Evolutionary conservation across 2,797 vertebrate genomes (phyloP).

Genomic region (Austrolebias charrua): DNA sequence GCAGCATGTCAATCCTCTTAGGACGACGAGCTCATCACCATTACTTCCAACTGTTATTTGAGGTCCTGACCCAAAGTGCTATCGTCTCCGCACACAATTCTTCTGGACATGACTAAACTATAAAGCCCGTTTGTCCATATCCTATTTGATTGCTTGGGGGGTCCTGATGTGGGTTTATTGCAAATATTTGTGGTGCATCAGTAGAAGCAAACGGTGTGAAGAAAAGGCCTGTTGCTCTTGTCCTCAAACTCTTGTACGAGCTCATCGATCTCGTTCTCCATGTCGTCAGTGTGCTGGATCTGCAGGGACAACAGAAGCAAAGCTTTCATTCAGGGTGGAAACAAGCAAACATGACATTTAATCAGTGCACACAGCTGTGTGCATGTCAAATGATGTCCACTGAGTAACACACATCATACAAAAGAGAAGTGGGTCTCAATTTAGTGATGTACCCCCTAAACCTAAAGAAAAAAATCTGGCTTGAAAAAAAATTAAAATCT

Average conservation of each 20-base stretch:
- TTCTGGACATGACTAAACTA: slow-evolving; percentile 18
- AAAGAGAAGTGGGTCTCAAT: too few relatives aligned
- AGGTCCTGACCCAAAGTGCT: slow-evolving; percentile 44
- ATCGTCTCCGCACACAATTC: background rate
- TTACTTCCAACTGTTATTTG: slow-evolving; percentile 38
- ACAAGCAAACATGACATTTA: too few relatives aligned
- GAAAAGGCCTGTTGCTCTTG: slow-evolving; percentile 94
- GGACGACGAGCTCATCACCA: slow-evolving; percentile 45
- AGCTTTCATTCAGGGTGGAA: too few relatives aligned
- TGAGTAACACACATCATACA: too few relatives aligned
- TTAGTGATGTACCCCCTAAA: too few relatives aligned
- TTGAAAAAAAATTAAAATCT: too few relatives aligned
- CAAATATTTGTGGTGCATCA: slow-evolving; percentile 72
- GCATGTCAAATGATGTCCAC: too few relatives aligned
- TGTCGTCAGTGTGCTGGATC: slow-evolving; percentile 98
- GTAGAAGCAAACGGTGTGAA: slow-evolving; percentile 99
- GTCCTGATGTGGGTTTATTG: slow-evolving; percentile 61
- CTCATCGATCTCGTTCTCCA: slow-evolving; percentile 99
- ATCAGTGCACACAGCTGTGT: too few relatives aligned
- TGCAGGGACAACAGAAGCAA: slow-evolving; percentile 49
- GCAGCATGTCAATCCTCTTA: slow-evolving; percentile 60
- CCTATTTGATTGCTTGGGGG: slow-evolving; percentile 48
- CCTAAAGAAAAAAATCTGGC: too few relatives aligned
- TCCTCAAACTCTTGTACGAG: slow-evolving; percentile 97
- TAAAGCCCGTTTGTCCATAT: slow-evolving; percentile 21